Evolutionary conservation across 2,113 vertebrate genomes (phyloP), one percentile per base, ranked within the genome.

Genomic region (Nycticorax nycticorax): DNA sequence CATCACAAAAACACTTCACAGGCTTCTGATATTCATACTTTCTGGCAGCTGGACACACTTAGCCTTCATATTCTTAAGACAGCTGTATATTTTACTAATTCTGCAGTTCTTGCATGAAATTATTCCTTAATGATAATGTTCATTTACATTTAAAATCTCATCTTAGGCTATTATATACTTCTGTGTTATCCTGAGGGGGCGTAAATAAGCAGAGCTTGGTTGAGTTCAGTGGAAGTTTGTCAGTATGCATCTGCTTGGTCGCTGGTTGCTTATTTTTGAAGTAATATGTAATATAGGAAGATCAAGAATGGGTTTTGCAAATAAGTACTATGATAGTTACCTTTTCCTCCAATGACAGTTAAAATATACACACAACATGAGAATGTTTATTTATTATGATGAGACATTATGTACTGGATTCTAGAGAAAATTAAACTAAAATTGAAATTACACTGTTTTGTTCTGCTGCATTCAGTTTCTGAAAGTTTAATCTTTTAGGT

Each of bases 141-240:
- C 63, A 92, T 89, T 96, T 92, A 67, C 75, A 90, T 95, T 91
- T 92, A 92, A 87, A 93, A 90, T 94, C 39, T 77, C 75, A 92
- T 95, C 35, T 80, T 86, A 81, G 39, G 24, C 45, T 89, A 92
- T 88, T 90, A 88, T 74, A 57, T 37, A 71, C 12, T 88, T 95
- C 60, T 88, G 22, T 53, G 20, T 63, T 93, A 72, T 89, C 60
- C 62, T 77, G 35, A 93, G n/a, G 26, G 72, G 24, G 8, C 1
- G 23, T 89, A 93, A 96, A 88, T 15, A 66, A 27, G 27, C 41
- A 96, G 12, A 77, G 45, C 24, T 88, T 45, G 21, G n/a, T 90
- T 75, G 52, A 89, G 71, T 84, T 96, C 78, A 78, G 32, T 39
- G 78, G 32, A 74, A 57, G 43, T 78, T 92, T 94, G 56, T 81